Conservation (phyloP, 1,140 invertebrate genomes). For the Cephus cinctus region DNA sequence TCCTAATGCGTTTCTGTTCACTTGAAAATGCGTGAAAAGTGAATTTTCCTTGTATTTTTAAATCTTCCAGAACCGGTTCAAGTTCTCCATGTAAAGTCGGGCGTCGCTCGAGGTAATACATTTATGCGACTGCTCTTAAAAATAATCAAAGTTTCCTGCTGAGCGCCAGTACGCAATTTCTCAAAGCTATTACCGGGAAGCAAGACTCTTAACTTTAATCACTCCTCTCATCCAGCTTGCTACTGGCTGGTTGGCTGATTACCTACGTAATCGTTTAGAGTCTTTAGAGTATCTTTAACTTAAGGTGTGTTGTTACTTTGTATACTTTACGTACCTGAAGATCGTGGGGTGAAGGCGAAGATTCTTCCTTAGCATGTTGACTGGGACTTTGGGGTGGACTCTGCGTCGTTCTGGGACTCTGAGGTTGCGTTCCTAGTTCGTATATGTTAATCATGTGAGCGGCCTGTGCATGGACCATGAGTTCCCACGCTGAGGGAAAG, state of each 20-base stretch:
- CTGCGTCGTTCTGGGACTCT: constrained; percentile 38
- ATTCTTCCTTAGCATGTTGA: constrained; percentile 28
- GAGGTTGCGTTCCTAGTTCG: constrained; percentile 62
- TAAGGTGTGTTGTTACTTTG: too few relatives aligned
- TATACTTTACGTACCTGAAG: constrained; percentile 25
- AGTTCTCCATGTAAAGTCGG: too few relatives aligned
- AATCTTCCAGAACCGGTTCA: too few relatives aligned
- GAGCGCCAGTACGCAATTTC: constrained; percentile 1
- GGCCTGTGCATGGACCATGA: constrained; percentile 78
- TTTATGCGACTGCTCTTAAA: constrained; percentile 7
- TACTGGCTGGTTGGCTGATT: too few relatives aligned
- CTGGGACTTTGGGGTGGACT: constrained; percentile 35
- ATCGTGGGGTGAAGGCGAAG: constrained; percentile 40
- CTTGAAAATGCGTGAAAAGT: too few relatives aligned
- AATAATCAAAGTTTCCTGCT: constrained; percentile 7
- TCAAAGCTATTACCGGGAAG: constrained; percentile 6
- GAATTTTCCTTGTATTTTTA: too few relatives aligned
- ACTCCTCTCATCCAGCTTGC: too few relatives aligned
- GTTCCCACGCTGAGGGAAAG: constrained; percentile 74
- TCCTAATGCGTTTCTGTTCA: too few relatives aligned
- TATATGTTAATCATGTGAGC: constrained; percentile 82
- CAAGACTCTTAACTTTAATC: too few relatives aligned
- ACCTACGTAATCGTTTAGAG: too few relatives aligned
- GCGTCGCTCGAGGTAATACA: constrained; percentile 1
- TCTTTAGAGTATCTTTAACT: too few relatives aligned